A percentile compares a stretch with the other conserved stretches of the same genome.
Conservation (phyloP, 2,113 vertebrate species). For the Leiothrix lutea region DNA sequence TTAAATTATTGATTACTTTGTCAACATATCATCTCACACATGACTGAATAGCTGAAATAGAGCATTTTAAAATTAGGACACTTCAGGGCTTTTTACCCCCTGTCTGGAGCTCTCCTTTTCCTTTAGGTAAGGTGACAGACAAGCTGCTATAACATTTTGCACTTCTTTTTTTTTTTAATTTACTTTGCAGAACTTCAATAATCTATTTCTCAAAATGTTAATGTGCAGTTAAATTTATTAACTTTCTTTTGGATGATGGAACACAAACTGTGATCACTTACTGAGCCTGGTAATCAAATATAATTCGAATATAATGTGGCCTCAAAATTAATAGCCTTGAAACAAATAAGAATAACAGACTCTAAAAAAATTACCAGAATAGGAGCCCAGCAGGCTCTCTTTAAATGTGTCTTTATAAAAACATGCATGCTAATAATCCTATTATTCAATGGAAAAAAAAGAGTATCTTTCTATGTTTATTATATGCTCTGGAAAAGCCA, state of each 20-base stretch:
- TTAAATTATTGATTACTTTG: neutral
- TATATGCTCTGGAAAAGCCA: neutral
- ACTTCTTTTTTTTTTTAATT: neutral
- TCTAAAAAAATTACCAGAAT: neutral
- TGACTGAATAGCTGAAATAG: neutral
- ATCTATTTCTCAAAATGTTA: neutral
- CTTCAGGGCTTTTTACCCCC: fast-evolving
- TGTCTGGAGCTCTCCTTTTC: neutral
- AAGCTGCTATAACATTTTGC: neutral
- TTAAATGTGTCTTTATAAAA: neutral
- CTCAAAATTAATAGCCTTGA: slow-evolving; percentile 14
- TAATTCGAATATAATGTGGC: slow-evolving; percentile 43
- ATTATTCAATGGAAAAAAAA: slow-evolving; percentile 30
- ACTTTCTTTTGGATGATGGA: neutral
- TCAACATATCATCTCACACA: neutral
- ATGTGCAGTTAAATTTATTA: neutral
- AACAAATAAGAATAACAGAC: slow-evolving; percentile 2
- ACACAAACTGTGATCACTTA: neutral
- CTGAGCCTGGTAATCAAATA: slow-evolving; percentile 18
- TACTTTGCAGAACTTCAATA: neutral
- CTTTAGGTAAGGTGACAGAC: neutral
- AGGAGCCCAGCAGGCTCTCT: neutral
- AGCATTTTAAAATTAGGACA: neutral
- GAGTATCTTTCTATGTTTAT: neutral
- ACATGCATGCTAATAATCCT: slow-evolving; percentile 36